These are phyloP conservation scores for Reticulitermes lucifugus DNA, from an alignment of 2,888 invertebrate genomes.

Conservation along the genomic window DNA sequence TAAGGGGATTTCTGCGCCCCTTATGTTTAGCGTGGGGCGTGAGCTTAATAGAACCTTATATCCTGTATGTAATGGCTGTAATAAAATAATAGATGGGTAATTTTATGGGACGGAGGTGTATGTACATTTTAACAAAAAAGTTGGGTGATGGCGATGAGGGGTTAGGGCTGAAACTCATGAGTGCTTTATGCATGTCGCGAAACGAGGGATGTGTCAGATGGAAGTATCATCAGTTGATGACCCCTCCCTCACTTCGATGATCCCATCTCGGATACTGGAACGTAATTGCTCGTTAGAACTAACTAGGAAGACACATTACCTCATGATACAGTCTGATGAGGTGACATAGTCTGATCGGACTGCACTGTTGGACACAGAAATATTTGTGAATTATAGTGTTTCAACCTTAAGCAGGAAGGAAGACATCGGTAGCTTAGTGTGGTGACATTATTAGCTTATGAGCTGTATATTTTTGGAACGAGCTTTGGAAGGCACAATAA, in stretches of 20 bases:
- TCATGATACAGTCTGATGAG: slow-evolving; percentile 22
- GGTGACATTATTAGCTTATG: too few relatives aligned
- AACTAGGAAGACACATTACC: slow-evolving; percentile 45
- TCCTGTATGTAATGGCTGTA: slow-evolving; percentile 21
- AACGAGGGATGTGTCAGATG: not conserved
- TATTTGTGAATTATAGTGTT: too few relatives aligned
- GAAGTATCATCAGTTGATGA: not conserved
- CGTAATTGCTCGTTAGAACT: slow-evolving; percentile 47
- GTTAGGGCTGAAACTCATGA: slow-evolving; percentile 25
- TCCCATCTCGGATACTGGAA: slow-evolving; percentile 2
- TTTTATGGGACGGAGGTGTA: not conserved
- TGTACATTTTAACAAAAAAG: slow-evolving; percentile 25
- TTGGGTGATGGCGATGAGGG: slow-evolving; percentile 15
- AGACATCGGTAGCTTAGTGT: too few relatives aligned
- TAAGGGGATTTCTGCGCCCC: not conserved
- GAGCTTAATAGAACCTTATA: not conserved
- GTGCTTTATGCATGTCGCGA: not conserved
- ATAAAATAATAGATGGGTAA: slow-evolving; percentile 33
- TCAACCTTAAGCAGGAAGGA: too few relatives aligned
- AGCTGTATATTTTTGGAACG: too few relatives aligned
- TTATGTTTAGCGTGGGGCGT: not conserved
- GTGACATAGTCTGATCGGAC: not conserved
- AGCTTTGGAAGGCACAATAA: too few relatives aligned
- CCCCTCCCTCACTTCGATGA: not conserved
- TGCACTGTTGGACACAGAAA: not conserved